Conservation (phyloP, 1,140 invertebrate species). For the Hyposmocoma kahamanoa region DNA sequence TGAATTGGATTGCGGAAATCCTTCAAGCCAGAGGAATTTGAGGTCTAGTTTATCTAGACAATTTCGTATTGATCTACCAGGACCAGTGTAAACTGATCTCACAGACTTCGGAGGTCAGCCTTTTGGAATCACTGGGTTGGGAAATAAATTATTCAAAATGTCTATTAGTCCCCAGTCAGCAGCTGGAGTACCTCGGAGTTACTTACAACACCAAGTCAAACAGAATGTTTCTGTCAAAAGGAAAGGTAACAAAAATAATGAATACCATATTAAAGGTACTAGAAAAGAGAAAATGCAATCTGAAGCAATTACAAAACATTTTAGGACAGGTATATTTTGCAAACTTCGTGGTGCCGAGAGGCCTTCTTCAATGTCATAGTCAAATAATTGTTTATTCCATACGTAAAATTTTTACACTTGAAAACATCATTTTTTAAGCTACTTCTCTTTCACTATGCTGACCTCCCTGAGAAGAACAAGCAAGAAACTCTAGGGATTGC, state of each 20-base stretch:
- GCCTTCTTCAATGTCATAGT: slow-evolving; percentile 32
- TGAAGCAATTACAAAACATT: not conserved
- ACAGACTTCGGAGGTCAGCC: slow-evolving; percentile 10
- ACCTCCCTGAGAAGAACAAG: no score
- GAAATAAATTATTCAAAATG: slow-evolving; percentile 20
- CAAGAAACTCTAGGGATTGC: no score
- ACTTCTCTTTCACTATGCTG: no score
- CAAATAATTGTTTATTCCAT: no score
- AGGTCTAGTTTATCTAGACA: slow-evolving; percentile 8
- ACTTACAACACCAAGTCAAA: slow-evolving; percentile 19
- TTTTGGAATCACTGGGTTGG: slow-evolving; percentile 22
- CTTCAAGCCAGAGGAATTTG: slow-evolving; percentile 12
- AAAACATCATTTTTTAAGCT: no score
- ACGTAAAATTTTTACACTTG: no score
- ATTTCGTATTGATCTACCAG: slow-evolving; percentile 11
- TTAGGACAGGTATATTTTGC: not conserved
- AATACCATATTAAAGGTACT: not conserved
- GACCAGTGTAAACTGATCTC: slow-evolving; percentile 1
- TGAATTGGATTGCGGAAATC: slow-evolving; percentile 32
- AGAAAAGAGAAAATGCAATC: slow-evolving; percentile 37
- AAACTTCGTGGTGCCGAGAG: slow-evolving; percentile 27
- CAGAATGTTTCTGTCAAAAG: slow-evolving; percentile 10
- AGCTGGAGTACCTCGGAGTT: slow-evolving; percentile 23
- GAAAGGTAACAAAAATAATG: slow-evolving; percentile 7
- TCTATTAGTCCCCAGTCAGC: slow-evolving; percentile 15